Conservation (phyloP, 2,113 vertebrate genomes). For the Lagopus muta region DNA sequence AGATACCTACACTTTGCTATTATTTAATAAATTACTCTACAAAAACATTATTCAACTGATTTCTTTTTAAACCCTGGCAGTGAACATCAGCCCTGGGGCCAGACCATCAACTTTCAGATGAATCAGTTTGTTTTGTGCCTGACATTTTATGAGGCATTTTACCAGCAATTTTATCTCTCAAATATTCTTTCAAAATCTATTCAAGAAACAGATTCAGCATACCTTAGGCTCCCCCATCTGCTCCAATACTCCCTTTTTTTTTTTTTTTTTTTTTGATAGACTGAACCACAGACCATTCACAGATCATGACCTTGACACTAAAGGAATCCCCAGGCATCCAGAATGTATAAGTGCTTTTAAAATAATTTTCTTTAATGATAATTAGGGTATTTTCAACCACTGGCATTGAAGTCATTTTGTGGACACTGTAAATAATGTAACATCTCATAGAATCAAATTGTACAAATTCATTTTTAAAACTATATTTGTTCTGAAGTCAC, state of each 20-base stretch:
- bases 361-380: not conserved
- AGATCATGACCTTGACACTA: not conserved
- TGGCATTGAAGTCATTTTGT: fast-evolving
- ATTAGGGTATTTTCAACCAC: not conserved
- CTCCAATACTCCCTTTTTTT: not conserved
- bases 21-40: not conserved
- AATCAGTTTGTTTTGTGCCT: not conserved
- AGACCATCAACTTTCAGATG: not conserved
- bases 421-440: not conserved
- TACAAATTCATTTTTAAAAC: not conserved
- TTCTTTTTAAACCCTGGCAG: not conserved
- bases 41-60: not conserved
- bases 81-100: not conserved
- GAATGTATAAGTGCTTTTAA: not conserved
- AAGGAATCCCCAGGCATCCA: not conserved
- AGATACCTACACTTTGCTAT: not conserved
- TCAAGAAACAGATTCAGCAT: not conserved
- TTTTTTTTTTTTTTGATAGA: not conserved
- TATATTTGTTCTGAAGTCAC: not conserved
- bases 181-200: not conserved
- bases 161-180: not conserved
- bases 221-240: not conserved
- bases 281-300: not conserved
- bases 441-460: not conserved
- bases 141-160: not conserved